Conservation (phyloP, 2,113 vertebrate species). For the Callithrix jacchus region DNA sequence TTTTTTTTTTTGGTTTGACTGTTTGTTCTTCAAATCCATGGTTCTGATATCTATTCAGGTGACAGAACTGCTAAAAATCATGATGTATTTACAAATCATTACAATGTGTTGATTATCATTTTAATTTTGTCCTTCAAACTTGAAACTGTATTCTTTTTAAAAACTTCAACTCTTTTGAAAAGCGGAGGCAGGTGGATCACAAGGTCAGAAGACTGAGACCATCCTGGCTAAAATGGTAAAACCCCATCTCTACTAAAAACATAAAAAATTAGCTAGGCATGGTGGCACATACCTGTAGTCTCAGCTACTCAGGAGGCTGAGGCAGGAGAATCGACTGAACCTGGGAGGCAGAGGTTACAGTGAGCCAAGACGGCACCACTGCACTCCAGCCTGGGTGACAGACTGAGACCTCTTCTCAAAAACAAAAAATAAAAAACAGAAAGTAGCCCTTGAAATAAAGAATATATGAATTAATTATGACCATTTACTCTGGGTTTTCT, state of each 20-base stretch:
- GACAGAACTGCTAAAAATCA: background rate
- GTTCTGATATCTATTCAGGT: background rate
- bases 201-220: too few relatives aligned
- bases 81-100: background rate
- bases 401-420: too few relatives aligned
- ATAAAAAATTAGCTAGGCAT: too few relatives aligned
- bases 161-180: background rate
- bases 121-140: background rate
- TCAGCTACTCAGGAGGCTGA: too few relatives aligned
- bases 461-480: background rate
- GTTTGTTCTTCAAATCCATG: background rate
- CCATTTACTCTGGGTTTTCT: background rate
- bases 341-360: too few relatives aligned
- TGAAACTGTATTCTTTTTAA: background rate
- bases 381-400: too few relatives aligned
- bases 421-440: background rate
- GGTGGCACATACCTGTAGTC: too few relatives aligned
- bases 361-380: too few relatives aligned
- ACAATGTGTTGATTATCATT: background rate
- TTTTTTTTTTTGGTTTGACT: background rate
- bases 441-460: background rate
- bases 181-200: too few relatives aligned
- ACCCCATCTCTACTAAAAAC: too few relatives aligned
- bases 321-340: too few relatives aligned
- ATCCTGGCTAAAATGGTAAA: too few relatives aligned